A percentile compares a stretch with the other conserved stretches of the same genome.
phyloP scores from a whole-genome alignment of 2,113 vertebrate genomes.

The Psittacara wagleri region DNA sequence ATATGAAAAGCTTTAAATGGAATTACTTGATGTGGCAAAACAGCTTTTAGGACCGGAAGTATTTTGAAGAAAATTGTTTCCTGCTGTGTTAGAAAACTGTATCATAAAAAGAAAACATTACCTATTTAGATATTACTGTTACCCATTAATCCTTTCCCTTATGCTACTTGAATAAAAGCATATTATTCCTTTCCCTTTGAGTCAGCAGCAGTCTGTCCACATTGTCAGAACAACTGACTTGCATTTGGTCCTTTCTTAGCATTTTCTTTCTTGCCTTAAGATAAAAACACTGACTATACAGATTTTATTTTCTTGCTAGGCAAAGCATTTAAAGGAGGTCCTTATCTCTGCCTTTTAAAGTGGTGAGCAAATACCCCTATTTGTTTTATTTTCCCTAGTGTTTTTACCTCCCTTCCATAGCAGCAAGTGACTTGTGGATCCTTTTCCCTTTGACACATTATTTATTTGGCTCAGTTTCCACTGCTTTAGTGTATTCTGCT shows the following conservation, averaged over 20 bases:
- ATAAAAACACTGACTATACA: background rate
- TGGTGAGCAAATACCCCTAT: background rate
- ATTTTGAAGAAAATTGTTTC: background rate
- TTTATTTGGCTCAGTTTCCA: background rate
- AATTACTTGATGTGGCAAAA: background rate
- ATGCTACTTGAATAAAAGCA: background rate
- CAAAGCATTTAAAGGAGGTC: background rate
- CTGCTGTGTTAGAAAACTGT: background rate
- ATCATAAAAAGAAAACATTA: background rate
- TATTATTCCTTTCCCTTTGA: background rate
- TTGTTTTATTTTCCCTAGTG: background rate
- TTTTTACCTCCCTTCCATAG: background rate
- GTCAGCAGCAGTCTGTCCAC: background rate
- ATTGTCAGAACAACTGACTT: background rate
- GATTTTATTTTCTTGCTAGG: background rate
- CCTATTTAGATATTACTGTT: background rate
- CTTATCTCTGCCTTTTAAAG: background rate
- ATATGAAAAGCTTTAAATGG: background rate
- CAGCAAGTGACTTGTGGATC: background rate
- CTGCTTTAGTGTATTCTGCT: background rate
- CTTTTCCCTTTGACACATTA: background rate
- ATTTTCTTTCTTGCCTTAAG: background rate
- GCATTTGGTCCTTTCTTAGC: background rate
- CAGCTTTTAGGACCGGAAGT: background rate
- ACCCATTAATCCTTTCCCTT: background rate